These are phyloP conservation scores for Anastatus disparis DNA, from an alignment of 1,140 invertebrate genomes.

Conservation along the genomic window DNA sequence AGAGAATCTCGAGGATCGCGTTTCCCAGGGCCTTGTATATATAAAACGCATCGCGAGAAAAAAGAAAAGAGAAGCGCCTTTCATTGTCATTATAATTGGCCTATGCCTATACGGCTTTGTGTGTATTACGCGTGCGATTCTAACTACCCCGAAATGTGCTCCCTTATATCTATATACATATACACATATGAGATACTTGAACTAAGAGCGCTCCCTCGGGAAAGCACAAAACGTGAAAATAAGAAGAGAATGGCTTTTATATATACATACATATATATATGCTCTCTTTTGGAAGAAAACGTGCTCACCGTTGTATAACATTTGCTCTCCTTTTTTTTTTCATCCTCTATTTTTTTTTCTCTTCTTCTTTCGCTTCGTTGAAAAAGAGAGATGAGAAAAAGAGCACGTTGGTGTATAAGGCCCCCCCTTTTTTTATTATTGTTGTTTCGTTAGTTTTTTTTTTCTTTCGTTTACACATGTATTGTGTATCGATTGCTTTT, in stretches of 20 bases:
- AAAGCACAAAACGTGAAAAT: constrained; percentile 60
- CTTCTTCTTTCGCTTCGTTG: too few species aligned
- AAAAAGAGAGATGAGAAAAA: too few species aligned
- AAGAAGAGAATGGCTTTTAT: constrained; percentile 52
- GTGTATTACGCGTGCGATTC: constrained; percentile 56
- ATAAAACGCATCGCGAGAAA: too few species aligned
- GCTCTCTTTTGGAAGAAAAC: too few species aligned
- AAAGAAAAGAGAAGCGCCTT: too few species aligned
- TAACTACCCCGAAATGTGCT: constrained; percentile 54
- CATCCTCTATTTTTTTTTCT: too few species aligned
- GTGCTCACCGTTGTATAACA: too few species aligned
- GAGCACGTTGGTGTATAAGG: too few species aligned
- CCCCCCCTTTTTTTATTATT: background rate
- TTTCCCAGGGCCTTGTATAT: constrained; percentile 51
- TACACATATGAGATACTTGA: constrained; percentile 58
- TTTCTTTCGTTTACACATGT: background rate
- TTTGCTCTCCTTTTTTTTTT: too few species aligned
- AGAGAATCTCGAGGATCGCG: too few species aligned
- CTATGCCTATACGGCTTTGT: constrained; percentile 62
- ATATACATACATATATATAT: too few species aligned
- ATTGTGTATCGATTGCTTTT: background rate
- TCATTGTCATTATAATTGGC: constrained; percentile 67
- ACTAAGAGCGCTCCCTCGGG: constrained; percentile 57
- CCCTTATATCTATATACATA: too few species aligned
- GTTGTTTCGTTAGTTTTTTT: background rate